Evolutionary conservation across 2,888 invertebrate species (phyloP).

Genomic region (Hydriomena furcata): DNA sequence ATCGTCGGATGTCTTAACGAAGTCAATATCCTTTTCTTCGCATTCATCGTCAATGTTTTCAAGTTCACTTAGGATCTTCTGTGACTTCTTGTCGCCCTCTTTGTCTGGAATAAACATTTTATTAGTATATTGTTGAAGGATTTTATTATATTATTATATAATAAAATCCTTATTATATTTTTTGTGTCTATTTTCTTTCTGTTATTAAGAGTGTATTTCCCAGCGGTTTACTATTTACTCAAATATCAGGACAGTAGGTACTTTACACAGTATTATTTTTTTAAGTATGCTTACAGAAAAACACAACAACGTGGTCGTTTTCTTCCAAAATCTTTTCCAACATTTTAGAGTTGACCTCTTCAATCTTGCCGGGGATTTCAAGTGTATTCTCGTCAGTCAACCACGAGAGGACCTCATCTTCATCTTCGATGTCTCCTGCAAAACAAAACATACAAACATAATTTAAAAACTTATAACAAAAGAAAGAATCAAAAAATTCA

Average conservation of each 20-base stretch:
- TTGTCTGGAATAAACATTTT: constrained; percentile 84
- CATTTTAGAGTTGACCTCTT: constrained; percentile 95
- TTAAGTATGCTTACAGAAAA: constrained; percentile 90
- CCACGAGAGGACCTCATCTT: constrained; percentile 96
- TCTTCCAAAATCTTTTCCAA: constrained; percentile 94
- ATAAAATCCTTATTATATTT: too few species aligned
- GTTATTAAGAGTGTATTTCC: too few species aligned
- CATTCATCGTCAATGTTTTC: constrained; percentile 97
- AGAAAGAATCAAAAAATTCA: not conserved
- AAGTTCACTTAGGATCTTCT: constrained; percentile 93
- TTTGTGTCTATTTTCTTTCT: too few species aligned
- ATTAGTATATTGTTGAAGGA: too few species aligned
- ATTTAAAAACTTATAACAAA: too few species aligned
- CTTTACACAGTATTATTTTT: too few species aligned
- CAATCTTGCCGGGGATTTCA: constrained; percentile 96
- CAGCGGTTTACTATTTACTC: too few species aligned
- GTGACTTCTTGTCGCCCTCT: constrained; percentile 94
- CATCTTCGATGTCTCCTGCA: constrained; percentile 92
- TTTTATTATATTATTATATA: too few species aligned
- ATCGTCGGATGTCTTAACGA: constrained; percentile 95
- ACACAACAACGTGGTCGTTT: constrained; percentile 94
- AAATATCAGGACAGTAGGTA: too few species aligned
- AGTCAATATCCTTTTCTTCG: constrained; percentile 95
- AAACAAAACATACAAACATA: constrained; percentile 10
- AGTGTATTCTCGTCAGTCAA: constrained; percentile 94